These are phyloP conservation scores for Papilio aristodemus DNA, from an alignment of 1,140 invertebrate species.

Conservation along the genomic window DNA sequence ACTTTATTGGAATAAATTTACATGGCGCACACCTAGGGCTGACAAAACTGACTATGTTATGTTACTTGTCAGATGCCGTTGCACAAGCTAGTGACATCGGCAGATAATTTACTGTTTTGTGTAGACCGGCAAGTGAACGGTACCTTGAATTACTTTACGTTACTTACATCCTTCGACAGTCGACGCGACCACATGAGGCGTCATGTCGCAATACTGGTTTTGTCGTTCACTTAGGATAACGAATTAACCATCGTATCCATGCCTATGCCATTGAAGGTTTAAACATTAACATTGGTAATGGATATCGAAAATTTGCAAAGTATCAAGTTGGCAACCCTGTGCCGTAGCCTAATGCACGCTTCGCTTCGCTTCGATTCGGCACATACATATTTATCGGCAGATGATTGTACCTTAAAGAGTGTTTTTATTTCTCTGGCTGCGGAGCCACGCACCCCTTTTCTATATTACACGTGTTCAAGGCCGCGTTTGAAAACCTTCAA, in stretches of 20 bases:
- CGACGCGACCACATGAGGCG: too few species aligned
- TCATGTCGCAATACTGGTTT: too few species aligned
- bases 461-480: slow-evolving; percentile 33
- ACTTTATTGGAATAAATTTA: slow-evolving; percentile 80
- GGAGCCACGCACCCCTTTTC: slow-evolving; percentile 17
- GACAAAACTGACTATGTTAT: slow-evolving; percentile 43
- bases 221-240: too few species aligned
- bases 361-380: slow-evolving; percentile 58
- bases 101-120: too few species aligned
- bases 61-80: not conserved
- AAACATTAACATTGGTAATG: too few species aligned
- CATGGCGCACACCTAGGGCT: slow-evolving; percentile 49
- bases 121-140: too few species aligned
- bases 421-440: slow-evolving; percentile 50
- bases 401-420: slow-evolving; percentile 57
- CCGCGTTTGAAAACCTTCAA: slow-evolving; percentile 27
- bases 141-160: too few species aligned
- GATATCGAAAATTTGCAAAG: not conserved
- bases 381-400: slow-evolving; percentile 76
- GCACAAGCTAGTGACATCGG: slow-evolving; percentile 5
- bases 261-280: too few species aligned
- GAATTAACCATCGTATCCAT: too few species aligned
- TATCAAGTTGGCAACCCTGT: slow-evolving; percentile 2
- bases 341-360: slow-evolving; percentile 31
- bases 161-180: too few species aligned